phyloP scores from a whole-genome alignment of 1,140 invertebrate species.

The Formica selysi region DNA sequence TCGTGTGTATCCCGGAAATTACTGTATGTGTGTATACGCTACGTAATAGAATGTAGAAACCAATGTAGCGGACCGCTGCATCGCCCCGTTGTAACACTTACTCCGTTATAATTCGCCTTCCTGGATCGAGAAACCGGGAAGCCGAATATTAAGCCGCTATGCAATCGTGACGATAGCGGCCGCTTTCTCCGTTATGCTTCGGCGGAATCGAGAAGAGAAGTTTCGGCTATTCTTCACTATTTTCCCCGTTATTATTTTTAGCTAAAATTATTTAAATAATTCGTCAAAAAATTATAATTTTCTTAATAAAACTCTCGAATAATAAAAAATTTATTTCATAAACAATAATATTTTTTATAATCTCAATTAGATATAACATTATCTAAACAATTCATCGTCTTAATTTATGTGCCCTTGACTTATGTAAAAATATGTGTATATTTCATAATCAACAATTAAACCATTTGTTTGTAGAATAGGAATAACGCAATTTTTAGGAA shows the following conservation, averaged over 20 bases:
- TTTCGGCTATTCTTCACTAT: constrained; percentile 63
- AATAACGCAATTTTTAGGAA: constrained; percentile 18
- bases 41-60: constrained; percentile 49
- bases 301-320: neutral
- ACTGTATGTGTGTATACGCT: neutral
- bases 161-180: constrained; percentile 59
- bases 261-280: constrained; percentile 25
- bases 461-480: neutral
- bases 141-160: constrained; percentile 56
- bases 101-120: constrained; percentile 75
- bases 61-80: constrained; percentile 47
- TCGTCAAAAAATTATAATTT: constrained; percentile 17
- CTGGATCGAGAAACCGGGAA: constrained; percentile 67
- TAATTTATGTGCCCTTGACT: neutral
- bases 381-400: neutral
- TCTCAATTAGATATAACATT: neutral
- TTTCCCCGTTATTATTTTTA: constrained; percentile 45
- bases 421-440: neutral
- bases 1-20: constrained; percentile 19
- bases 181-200: constrained; percentile 76
- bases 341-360: neutral
- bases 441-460: constrained; percentile 5
- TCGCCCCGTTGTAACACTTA: constrained; percentile 52
- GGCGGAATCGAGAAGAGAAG: constrained; percentile 72
- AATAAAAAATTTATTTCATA: neutral